Evolutionary conservation across 2,113 vertebrate species (phyloP), one percentile per base, ranked within the genome.

Genomic region (Mungos mungo): DNA sequence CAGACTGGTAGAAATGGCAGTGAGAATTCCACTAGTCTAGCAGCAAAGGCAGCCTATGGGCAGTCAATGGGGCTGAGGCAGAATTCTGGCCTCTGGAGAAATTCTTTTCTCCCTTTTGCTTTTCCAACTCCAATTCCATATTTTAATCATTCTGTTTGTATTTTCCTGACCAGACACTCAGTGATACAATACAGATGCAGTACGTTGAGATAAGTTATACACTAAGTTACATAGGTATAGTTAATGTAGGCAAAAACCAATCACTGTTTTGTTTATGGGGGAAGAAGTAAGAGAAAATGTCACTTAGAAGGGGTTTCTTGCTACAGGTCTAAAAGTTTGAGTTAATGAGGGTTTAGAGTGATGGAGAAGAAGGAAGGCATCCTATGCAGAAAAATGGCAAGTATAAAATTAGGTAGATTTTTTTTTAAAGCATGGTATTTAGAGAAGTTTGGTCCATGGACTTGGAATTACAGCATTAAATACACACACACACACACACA

Each of bases 51-150:
- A 81, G 1, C 7, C 33, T 8, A 2, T 18, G 10, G 7, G 21
- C 10, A 31, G 6, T 3, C 4, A n/a, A 5, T 45, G 33, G 8
- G 6, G 38, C 7, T 4, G 1, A 29, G 31, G 18, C 23, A 50
- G 27, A 33, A 21, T 38, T 93, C 60, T 18, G 11, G 38, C 15
- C 27, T n/a, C 38, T 21, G 7, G 74, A 85, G 54, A 85, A 89
- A 88, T 4, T 0, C 29, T 45, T 2, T 15, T 57, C 23, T 83
- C 25, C 54, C 9, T 83, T 63, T 45, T n/a, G 13, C 9, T 79
- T 14, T 95, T 82, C 21, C 29, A 57, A 45, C 2, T 50, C 76
- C 21, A 84, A 10, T 29, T 72, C 3, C 33, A 88, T 66, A n/a
- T 33, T 81, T 35, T 69, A 83, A 63, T 41, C 31, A 57, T 2